Evolutionary conservation across 2,113 vertebrate species (phyloP), one percentile per base, ranked within the genome.

Genomic region (Cottus gobio): DNA sequence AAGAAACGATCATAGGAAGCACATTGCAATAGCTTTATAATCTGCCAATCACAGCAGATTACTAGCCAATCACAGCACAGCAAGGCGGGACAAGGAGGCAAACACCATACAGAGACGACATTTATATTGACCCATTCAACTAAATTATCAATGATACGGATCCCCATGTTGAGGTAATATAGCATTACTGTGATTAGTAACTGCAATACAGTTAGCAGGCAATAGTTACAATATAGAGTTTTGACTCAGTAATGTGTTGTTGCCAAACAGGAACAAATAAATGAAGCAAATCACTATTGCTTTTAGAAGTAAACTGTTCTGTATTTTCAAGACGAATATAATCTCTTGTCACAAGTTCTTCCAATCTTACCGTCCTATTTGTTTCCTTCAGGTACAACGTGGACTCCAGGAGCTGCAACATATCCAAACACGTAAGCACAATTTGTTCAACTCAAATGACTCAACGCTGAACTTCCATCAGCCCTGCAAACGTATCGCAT

Each of bases 361-460:
- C 28, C 18, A 62, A 4, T 86, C 50, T 39, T 52, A 26, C 65
- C 7, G 71, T 13, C 28, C 2, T 44, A 1, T 72, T 62, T 81
- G 39, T 87, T 82, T 74, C 90, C 89, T 82, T 6, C 90, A 99
- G 98, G 90, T 99, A 98, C 94, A 98, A 98, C 52, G 95, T 99
- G 73, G 98, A 99, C 87, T 98, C 98, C 82, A 96, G 96, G 94
- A 97, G 95, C 94, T 96, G 96, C 84, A 99, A 97, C 77, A 90
- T 97, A 89, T 97, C 97, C 84, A 99, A 99, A 93, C 95, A 97
- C 70, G 98, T 99, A 94, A 96, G 98, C 88, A n/a, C 71, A 77
- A 8, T 81, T 50, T 74, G 30, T 37, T 18, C 2, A 36, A 48
- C 20, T 74, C 22, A 63, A 34, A 68, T 46, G 15, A 60, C 37